Evolutionary conservation across 2,113 vertebrate species (phyloP).

Genomic region (Jaculus jaculus): DNA sequence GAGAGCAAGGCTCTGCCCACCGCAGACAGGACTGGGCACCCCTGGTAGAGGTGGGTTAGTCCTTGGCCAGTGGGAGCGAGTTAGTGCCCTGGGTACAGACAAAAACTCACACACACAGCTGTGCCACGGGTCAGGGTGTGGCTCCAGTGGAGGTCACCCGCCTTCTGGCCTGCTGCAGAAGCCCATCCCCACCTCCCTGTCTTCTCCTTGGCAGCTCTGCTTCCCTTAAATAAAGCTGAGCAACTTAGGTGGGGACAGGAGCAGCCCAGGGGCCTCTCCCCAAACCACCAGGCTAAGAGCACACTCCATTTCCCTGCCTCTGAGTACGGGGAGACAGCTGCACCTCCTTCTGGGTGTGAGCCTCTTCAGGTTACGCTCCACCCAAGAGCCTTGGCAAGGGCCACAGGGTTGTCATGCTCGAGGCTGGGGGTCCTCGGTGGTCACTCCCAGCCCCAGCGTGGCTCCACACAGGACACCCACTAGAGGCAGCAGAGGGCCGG

Average conservation of each 20-base stretch:
- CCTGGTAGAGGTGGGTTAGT: conserved; percentile 76
- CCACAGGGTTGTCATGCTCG: neutral
- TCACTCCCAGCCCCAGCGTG: conserved; percentile 50
- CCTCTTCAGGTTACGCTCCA: neutral
- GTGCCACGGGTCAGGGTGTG: neutral
- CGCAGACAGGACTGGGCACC: conserved; percentile 22
- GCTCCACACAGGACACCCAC: conserved; percentile 48
- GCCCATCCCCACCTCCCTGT: neutral
- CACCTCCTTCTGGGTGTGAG: neutral
- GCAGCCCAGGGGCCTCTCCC: neutral
- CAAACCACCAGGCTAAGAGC: neutral
- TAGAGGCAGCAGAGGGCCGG: conserved; percentile 69
- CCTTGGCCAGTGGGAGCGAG: conserved; percentile 77
- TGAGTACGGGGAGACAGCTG: neutral
- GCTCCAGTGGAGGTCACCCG: neutral
- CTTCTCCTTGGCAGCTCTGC: neutral
- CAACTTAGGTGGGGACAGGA: neutral
- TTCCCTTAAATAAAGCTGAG: neutral
- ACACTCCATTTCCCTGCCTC: neutral
- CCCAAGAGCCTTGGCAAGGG: neutral
- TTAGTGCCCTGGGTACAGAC: conserved; percentile 74
- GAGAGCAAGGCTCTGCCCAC: neutral
- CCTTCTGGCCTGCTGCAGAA: neutral
- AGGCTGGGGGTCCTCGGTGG: conserved; percentile 15
- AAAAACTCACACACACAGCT: conserved; percentile 57